phyloP scores from a whole-genome alignment of 2,113 vertebrate species.

The Progne subis region DNA sequence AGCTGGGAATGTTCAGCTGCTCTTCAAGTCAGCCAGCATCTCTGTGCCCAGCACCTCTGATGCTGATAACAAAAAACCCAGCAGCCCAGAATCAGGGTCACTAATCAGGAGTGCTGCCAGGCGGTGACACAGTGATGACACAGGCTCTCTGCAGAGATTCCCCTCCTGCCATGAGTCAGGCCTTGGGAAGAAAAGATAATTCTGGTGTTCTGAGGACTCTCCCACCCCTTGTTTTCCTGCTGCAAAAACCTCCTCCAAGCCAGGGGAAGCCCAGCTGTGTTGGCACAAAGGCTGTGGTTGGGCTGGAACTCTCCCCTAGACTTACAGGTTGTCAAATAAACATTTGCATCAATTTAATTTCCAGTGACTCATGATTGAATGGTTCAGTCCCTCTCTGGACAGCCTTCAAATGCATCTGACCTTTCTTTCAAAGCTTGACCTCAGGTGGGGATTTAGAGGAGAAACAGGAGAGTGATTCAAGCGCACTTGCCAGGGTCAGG shows the following conservation, averaged over 20 bases:
- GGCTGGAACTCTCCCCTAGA: background rate
- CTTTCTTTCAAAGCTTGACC: slow-evolving; percentile 59
- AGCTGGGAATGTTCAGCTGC: background rate
- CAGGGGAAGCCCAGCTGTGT: background rate
- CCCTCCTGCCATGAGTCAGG: background rate
- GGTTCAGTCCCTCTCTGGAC: slow-evolving; percentile 46
- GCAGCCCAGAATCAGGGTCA: background rate
- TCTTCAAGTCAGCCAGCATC: background rate
- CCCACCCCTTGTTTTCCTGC: background rate
- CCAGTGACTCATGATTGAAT: slow-evolving; percentile 54
- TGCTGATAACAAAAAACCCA: background rate
- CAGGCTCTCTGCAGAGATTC: background rate
- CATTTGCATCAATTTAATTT: slow-evolving; percentile 58
- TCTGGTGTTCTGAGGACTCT: background rate
- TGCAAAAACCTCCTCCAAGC: background rate
- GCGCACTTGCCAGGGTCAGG: slow-evolving; percentile 9
- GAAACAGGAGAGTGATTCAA: background rate
- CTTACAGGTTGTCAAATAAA: slow-evolving; percentile 30
- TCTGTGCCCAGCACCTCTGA: background rate
- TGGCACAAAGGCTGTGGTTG: background rate
- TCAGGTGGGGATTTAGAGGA: slow-evolving; percentile 48
- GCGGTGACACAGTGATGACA: background rate
- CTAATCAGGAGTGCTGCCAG: background rate
- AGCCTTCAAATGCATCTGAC: slow-evolving; percentile 51
- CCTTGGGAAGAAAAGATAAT: background rate